A percentile compares a stretch with the other conserved stretches of the same genome.
Conservation (phyloP, 2,888 invertebrate species). For the Caenorhabditis sinica region DNA sequence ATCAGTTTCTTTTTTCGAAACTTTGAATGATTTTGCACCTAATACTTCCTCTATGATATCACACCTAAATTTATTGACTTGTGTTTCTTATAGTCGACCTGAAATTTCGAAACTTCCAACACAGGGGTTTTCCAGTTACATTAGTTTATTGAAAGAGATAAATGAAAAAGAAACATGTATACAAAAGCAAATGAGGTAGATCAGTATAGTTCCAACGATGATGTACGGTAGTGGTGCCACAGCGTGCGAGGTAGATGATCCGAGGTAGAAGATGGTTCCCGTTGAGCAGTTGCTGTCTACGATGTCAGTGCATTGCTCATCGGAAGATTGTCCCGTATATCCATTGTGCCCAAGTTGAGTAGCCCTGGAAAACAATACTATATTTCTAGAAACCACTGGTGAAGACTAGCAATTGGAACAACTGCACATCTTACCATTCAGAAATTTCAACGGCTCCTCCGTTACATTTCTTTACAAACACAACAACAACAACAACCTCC, state of each 20-base stretch:
- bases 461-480: constrained; percentile 20
- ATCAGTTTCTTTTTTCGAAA: too few relatives aligned
- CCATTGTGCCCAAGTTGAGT: constrained; percentile 1
- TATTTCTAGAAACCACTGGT: background rate
- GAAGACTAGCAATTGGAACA: constrained; percentile 39
- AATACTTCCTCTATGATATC: too few relatives aligned
- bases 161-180: background rate
- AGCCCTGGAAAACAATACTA: background rate
- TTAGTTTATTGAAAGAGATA: background rate
- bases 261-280: background rate
- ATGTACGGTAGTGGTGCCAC: background rate
- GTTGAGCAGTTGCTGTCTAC: constrained; percentile 9
- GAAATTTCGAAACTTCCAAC: too few relatives aligned
- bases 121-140: background rate
- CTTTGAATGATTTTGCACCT: too few relatives aligned
- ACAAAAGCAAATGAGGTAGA: constrained; percentile 15
- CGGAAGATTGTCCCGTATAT: background rate
- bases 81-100: too few relatives aligned
- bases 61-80: too few relatives aligned
- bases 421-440: constrained; percentile 36
- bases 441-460: constrained; percentile 12
- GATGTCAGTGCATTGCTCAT: background rate
- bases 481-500: background rate
- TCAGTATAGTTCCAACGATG: constrained; percentile 6
- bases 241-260: background rate